phyloP scores from a whole-genome alignment of 2,888 invertebrate genomes.

The Masnerella sp. region DNA sequence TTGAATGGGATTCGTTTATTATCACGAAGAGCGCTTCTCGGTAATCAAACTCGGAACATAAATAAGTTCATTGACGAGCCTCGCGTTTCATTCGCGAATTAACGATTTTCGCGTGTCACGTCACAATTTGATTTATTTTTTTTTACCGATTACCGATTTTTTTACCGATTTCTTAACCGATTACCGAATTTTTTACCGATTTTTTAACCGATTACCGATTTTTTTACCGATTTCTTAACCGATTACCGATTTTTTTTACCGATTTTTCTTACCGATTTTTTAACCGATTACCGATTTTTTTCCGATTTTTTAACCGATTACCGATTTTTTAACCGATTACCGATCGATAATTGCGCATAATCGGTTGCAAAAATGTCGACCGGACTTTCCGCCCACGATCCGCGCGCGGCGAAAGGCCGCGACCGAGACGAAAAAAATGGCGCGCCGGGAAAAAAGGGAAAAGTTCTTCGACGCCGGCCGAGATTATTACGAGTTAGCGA shows the following conservation, averaged over 20 bases:
- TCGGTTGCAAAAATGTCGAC: slow-evolving; percentile 42
- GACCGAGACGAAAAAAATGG: slow-evolving; percentile 28
- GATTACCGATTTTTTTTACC: background rate
- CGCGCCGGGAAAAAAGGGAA: slow-evolving; percentile 7
- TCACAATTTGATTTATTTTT: slow-evolving; percentile 11
- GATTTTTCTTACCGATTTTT: background rate
- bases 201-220: too few species aligned
- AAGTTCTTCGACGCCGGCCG: slow-evolving; percentile 42
- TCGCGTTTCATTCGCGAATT: slow-evolving; percentile 36
- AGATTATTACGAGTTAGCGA: slow-evolving; percentile 53
- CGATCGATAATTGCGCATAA: slow-evolving; percentile 30
- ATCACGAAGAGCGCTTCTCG: slow-evolving; percentile 39
- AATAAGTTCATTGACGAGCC: slow-evolving; percentile 53
- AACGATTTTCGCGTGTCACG: slow-evolving; percentile 17
- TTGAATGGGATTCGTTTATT: slow-evolving; percentile 38
- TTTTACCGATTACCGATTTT: too few species aligned
- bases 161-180: too few species aligned
- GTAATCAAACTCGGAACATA: slow-evolving; percentile 45
- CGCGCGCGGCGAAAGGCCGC: slow-evolving; percentile 38
- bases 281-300: too few species aligned
- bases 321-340: background rate
- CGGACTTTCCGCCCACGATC: slow-evolving; percentile 49
- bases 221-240: too few species aligned
- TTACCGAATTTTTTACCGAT: too few species aligned
- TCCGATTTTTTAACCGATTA: background rate